Evolutionary conservation across 2,113 vertebrate species (phyloP).

Genomic region (Callionymus lyra): DNA sequence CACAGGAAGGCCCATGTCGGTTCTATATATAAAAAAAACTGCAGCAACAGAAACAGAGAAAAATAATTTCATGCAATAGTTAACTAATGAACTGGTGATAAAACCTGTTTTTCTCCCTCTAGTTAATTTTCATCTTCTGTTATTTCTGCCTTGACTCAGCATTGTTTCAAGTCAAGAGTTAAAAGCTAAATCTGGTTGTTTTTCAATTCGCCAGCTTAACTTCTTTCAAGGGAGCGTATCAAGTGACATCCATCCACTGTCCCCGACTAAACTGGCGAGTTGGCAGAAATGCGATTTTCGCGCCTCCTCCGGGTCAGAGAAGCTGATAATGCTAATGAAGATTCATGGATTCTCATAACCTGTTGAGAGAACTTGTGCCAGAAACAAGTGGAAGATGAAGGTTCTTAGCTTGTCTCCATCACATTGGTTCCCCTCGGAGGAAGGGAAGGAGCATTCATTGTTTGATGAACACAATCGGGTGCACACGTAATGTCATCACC

Average conservation of each 20-base stretch:
- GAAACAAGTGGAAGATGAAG: slow-evolving; percentile 16
- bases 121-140: neutral
- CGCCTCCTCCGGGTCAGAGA: slow-evolving; percentile 40
- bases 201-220: neutral
- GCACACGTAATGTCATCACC: too few species aligned
- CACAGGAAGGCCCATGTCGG: too few species aligned
- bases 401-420: slow-evolving; percentile 1
- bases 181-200: neutral
- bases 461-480: neutral
- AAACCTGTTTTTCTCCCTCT: too few species aligned
- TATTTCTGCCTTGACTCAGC: slow-evolving; percentile 1
- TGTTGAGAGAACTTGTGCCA: slow-evolving; percentile 19
- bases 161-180: slow-evolving; percentile 1
- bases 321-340: slow-evolving; percentile 53
- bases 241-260: neutral
- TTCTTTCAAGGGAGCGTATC: slow-evolving; percentile 1
- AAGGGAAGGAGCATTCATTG: neutral
- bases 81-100: too few species aligned
- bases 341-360: slow-evolving; percentile 47
- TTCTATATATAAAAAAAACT: too few species aligned
- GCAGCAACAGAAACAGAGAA: too few species aligned
- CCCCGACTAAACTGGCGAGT: slow-evolving; percentile 9
- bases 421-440: neutral
- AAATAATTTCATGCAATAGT: too few species aligned
- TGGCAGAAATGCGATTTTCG: slow-evolving; percentile 36